Evolutionary conservation across 1,140 invertebrate species (phyloP).

Genomic region (Pseudomyrmex sp.): DNA sequence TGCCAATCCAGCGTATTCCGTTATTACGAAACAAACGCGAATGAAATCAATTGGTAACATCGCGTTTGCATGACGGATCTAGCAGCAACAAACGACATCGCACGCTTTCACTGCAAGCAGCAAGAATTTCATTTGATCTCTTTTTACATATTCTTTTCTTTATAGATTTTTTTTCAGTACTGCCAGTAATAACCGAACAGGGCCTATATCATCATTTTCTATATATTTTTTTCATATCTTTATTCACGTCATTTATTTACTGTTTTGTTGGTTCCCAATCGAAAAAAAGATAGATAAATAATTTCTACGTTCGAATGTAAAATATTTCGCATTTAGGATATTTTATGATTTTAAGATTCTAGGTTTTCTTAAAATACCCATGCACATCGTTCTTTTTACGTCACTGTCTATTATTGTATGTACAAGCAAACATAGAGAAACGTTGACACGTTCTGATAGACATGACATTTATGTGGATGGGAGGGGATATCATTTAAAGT

Average conservation of each 20-base stretch:
- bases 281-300: too few species aligned
- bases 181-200: too few species aligned
- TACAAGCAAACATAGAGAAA: conserved; percentile 8
- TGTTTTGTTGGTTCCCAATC: too few species aligned
- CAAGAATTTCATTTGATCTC: conserved; percentile 21
- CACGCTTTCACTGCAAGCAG: conserved; percentile 45
- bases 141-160: background rate
- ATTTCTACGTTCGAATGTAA: background rate
- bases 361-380: background rate
- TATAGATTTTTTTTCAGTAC: too few species aligned
- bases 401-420: background rate
- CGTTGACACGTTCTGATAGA: conserved; percentile 5
- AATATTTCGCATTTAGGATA: background rate
- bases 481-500: conserved; percentile 19
- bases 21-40: conserved; percentile 62
- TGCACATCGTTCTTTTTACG: background rate
- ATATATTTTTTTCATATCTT: too few species aligned
- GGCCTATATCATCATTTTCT: too few species aligned
- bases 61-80: conserved; percentile 62
- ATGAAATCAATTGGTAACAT: conserved; percentile 65
- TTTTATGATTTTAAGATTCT: too few species aligned
- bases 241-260: too few species aligned
- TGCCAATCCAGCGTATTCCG: conserved; percentile 31
- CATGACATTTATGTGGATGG: conserved; percentile 26
- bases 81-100: conserved; percentile 57